These are phyloP conservation scores for Acanthiza pusilla DNA, from an alignment of 2,797 vertebrate genomes.

Conservation along the genomic window DNA sequence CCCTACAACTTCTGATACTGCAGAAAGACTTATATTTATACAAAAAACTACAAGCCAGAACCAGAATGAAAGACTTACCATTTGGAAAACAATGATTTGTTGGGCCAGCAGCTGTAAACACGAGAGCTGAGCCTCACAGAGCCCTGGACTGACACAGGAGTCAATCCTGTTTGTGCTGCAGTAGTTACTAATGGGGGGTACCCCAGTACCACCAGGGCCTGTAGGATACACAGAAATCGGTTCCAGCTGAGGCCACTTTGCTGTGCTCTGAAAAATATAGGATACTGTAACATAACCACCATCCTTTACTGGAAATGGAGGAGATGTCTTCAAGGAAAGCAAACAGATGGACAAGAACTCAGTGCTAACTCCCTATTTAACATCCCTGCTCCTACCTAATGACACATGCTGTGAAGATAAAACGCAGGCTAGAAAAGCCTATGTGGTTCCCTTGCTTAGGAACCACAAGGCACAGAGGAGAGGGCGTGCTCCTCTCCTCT, in stretches of 20 bases:
- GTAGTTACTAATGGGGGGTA: not conserved
- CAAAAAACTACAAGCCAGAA: not conserved
- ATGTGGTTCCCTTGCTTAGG: not conserved
- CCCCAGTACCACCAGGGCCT: not conserved
- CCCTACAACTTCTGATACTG: not conserved
- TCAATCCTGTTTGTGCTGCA: not conserved
- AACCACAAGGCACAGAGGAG: not conserved
- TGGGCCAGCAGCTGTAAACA: not conserved
- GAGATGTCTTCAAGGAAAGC: not conserved
- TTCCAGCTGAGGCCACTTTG: not conserved
- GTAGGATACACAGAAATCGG: not conserved
- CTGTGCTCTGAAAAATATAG: not conserved
- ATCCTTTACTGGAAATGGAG: not conserved
- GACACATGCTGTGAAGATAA: not conserved
- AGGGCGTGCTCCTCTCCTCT: not conserved
- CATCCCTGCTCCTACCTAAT: not conserved
- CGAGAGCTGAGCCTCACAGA: not conserved
- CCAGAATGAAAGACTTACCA: not conserved
- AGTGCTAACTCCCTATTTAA: not conserved
- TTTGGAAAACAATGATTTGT: not conserved
- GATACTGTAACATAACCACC: not conserved
- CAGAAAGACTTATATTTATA: not conserved
- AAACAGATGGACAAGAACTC: not conserved
- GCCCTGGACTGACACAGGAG: not conserved
- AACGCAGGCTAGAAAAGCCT: not conserved